Percentiles rank a stretch among this genome's conserved stretches.
Evolutionary conservation across 1,140 invertebrate genomes (phyloP).

Genomic region (Drosophila virilis): DNA sequence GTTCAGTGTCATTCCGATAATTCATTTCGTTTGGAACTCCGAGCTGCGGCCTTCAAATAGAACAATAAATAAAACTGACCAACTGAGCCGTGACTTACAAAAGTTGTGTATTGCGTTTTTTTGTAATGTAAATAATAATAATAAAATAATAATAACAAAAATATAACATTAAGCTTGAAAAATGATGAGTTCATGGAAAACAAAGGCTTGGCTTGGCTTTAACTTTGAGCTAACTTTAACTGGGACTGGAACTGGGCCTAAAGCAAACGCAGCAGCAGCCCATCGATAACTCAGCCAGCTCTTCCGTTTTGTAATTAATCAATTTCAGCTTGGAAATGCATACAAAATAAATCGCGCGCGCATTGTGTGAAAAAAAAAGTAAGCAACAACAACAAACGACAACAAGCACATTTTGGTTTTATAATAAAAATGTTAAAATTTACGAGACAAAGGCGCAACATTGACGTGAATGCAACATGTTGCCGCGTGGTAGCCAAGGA

Average conservation of each 20-base stretch:
- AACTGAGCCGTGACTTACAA: slow-evolving; percentile 46
- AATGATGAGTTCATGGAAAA: slow-evolving; percentile 49
- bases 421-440: slow-evolving; percentile 80
- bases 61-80: slow-evolving; percentile 52
- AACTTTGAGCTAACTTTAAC: neutral
- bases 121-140: slow-evolving; percentile 32
- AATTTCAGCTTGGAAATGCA: slow-evolving; percentile 69
- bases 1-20: slow-evolving; percentile 56
- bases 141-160: slow-evolving; percentile 33
- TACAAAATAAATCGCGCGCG: slow-evolving; percentile 73
- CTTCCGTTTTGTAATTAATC: slow-evolving; percentile 79
- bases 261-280: neutral
- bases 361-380: slow-evolving; percentile 60
- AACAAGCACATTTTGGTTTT: slow-evolving; percentile 40
- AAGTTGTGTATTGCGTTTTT: slow-evolving; percentile 24
- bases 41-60: slow-evolving; percentile 42
- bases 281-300: slow-evolving; percentile 23
- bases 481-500: slow-evolving; percentile 28
- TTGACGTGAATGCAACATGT: slow-evolving; percentile 68
- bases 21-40: slow-evolving; percentile 10
- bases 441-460: slow-evolving; percentile 77
- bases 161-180: slow-evolving; percentile 63
- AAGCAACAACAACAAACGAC: slow-evolving; percentile 15
- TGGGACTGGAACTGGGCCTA: neutral
- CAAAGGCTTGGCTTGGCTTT: slow-evolving; percentile 16